Evolutionary conservation across 2,113 vertebrate genomes (phyloP).

Genomic region (Gymnogyps californianus): DNA sequence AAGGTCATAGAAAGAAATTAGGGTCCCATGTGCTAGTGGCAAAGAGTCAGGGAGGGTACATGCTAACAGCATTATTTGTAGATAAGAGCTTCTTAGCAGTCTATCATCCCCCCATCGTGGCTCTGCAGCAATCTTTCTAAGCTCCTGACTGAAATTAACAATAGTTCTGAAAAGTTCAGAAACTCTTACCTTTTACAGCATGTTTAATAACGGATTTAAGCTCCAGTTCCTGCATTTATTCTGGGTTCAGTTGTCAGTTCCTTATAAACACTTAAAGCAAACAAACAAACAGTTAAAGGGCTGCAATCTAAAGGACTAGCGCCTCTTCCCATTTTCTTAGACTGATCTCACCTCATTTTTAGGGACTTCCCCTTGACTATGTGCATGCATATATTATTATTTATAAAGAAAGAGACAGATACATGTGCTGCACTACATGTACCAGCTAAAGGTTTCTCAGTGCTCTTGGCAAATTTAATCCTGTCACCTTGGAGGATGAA

Average conservation of each 20-base stretch:
- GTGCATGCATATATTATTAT: neutral
- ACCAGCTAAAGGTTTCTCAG: neutral
- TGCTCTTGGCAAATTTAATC: neutral
- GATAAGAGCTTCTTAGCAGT: neutral
- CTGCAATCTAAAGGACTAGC: neutral
- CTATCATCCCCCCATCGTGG: fast-evolving
- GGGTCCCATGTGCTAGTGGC: neutral
- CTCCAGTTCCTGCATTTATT: neutral
- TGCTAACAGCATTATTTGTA: fast-evolving
- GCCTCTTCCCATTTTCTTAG: neutral
- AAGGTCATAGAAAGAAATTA: neutral
- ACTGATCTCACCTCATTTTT: neutral
- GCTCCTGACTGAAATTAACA: neutral
- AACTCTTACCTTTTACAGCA: neutral
- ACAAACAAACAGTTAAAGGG: neutral
- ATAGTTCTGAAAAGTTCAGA: neutral
- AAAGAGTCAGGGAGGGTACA: neutral
- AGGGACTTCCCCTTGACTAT: neutral
- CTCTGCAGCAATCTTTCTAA: neutral
- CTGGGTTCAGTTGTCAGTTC: neutral
- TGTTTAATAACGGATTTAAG: neutral
- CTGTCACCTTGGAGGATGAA: neutral
- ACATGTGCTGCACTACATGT: neutral
- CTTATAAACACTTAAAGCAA: neutral
- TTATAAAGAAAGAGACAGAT: neutral